Base-by-base conservation (phyloP, 2,797 vertebrate species). In the Choloepus didactylus region DNA sequence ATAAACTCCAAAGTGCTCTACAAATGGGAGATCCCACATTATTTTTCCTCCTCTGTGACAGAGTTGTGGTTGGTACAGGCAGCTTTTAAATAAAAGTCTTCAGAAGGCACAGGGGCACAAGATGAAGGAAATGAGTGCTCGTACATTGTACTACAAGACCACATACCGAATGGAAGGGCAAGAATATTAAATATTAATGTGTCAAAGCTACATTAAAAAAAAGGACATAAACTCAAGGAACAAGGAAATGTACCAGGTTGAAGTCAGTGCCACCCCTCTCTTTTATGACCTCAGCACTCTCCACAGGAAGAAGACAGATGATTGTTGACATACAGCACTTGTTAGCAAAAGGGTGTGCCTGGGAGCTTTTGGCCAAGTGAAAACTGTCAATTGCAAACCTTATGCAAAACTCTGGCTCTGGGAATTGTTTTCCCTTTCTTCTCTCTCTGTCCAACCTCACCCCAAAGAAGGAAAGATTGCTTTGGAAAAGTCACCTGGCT, bases 151-250 rank as follows among this genome's bases (percentile, higher is more conserved):
- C 87, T 64, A 35, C 31, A 54, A 79, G n/a, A 75, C 8, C 11
- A 1, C 19, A 14, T 5, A 60, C 49, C 35, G 12, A 76, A 19
- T 5, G 31, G 46, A 76, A 86, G 14, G 44, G 8, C 6, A 73
- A 62, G 51, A n/a, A 15, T 11, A 38, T 56, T 35, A 76, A 90
- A 67, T 87, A 97, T 93, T 92, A 94, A 94, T 84, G 62, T 95
- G 97, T 97, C 88, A 97, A 97, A 97, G 93, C 95, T 95, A 96
- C 89, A 97, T 97, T 97, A 97, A 97, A 94, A 97, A 92, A 96
- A 97, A 95, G 98, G 92, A 97, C 75, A 90, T 97, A 96, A 97
- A 97, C 94, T 94, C 88, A 94, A 96, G 96, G 89, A 96, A 80
- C 60, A 83, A 93, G 96, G 96, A 95, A 97, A 94, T 91, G 60